Conservation (phyloP, 2,888 invertebrate species). For the Lysandra bellargus region DNA sequence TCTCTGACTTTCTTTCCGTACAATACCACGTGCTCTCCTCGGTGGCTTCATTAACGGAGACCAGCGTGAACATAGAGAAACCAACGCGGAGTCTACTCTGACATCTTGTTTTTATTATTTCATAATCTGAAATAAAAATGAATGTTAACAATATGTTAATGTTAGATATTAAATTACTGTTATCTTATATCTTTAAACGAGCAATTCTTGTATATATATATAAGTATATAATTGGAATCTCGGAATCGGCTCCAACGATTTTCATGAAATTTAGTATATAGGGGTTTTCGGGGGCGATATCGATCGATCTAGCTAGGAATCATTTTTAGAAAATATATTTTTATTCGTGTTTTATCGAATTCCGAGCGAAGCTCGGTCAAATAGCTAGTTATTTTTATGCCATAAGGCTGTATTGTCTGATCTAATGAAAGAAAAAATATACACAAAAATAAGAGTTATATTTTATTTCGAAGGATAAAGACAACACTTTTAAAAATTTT, state of each 20-base stretch:
- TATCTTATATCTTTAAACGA: too few relatives aligned
- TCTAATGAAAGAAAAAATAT: neutral
- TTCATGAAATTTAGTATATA: too few relatives aligned
- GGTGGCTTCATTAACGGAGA: neutral
- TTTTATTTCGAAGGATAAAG: neutral
- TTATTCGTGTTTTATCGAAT: too few relatives aligned
- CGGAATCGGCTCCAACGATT: too few relatives aligned
- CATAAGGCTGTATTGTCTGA: neutral
- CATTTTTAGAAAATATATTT: too few relatives aligned
- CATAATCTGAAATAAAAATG: neutral
- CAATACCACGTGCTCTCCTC: neutral
- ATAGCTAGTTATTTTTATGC: neutral
- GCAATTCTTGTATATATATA: too few relatives aligned
- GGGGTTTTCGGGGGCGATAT: too few relatives aligned
- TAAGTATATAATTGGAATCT: too few relatives aligned
- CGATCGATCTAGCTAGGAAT: too few relatives aligned
- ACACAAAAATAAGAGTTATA: neutral
- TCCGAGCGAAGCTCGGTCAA: too few relatives aligned
- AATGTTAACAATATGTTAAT: neutral
- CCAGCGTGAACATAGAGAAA: neutral
- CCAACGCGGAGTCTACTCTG: neutral
- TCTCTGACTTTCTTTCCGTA: neutral
- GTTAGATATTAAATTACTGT: neutral
- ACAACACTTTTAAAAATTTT: neutral
- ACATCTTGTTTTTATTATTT: slow-evolving; percentile 3